Evolutionary conservation across 2,888 invertebrate genomes (phyloP), one percentile per base, ranked within the genome.

Genomic region (Craniophora ligustri): DNA sequence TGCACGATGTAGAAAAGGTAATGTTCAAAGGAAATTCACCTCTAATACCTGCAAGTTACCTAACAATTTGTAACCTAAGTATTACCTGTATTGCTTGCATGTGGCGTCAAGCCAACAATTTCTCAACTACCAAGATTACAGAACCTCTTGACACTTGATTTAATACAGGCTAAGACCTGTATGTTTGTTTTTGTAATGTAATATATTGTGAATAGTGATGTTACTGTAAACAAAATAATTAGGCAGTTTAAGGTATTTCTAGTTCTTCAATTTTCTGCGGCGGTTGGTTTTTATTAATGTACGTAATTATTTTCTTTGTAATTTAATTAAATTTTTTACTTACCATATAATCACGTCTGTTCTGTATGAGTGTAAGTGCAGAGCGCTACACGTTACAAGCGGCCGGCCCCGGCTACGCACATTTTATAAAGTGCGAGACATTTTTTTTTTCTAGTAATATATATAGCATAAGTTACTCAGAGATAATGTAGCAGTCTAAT

Each of bases 41-140:
- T 40, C 18, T 40, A 53, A 40, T 53, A 39, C 14, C 14, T 34
- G 11, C 18, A 32, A 31, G 38, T 46, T 44, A 53, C 7, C n/a
- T 44, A 42, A 47, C 23, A 19, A 28, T 31, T 46, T 15, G 14
- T 11, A 13, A 13, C 5, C 6, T 21, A 8, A 44, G 46, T 42
- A 23, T 28, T 28, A 40, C 53, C 39, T 46, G 45, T 11, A 13
- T 28, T 13, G 21, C 3, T 11, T 36, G 23, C 64, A 68, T 68
- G 69, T 65, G 64, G 64, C 64, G 26, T 3, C 0, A 6, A 40
- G 64, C 64, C 64, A 65, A 65, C 49, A 63, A 63, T 50, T 6
- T 28, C 36, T 10, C 34, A 14, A 15, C 21, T 19, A n/a, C 8
- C 13, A 26, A 54, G 64, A 62, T 67, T 45, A 10, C 44, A 36